phyloP scores from a whole-genome alignment of 1,140 invertebrate genomes.

The Andricus grossulariae region DNA sequence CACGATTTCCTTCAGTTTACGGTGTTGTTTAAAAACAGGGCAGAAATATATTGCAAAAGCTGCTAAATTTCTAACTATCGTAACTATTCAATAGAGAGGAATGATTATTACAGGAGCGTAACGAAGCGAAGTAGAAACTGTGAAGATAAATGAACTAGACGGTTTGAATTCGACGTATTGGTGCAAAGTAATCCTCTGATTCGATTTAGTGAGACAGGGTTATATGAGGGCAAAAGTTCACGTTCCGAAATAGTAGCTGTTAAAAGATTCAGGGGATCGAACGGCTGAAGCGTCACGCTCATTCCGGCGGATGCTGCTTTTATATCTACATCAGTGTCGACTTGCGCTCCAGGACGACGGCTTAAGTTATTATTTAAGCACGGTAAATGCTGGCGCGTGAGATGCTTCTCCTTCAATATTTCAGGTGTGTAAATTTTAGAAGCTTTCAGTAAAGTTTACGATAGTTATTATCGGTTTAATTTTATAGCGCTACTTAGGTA shows the following conservation, averaged over 20 bases:
- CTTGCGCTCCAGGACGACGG: slow-evolving; percentile 23
- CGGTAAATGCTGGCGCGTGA: slow-evolving; percentile 20
- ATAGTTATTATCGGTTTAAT: neutral
- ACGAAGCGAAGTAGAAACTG: neutral
- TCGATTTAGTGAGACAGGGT: slow-evolving; percentile 15
- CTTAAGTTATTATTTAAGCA: slow-evolving; percentile 25
- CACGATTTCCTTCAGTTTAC: too few species aligned
- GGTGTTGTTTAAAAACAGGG: too few species aligned
- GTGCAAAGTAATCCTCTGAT: slow-evolving; percentile 5
- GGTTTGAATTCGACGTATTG: slow-evolving; percentile 2
- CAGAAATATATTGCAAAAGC: neutral
- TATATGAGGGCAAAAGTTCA: slow-evolving; percentile 36
- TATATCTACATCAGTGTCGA: slow-evolving; percentile 25
- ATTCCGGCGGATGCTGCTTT: slow-evolving; percentile 11
- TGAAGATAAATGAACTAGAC: slow-evolving; percentile 13
- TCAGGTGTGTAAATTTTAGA: slow-evolving; percentile 13
- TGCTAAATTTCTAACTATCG: neutral
- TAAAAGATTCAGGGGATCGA: slow-evolving; percentile 39
- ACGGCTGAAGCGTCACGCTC: slow-evolving; percentile 33
- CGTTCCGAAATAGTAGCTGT: slow-evolving; percentile 34
- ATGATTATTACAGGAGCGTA: neutral
- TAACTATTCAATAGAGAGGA: neutral
- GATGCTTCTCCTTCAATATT: slow-evolving; percentile 7
- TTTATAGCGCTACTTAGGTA: too few species aligned
- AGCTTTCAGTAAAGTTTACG: neutral